Percentiles rank a stretch among this genome's conserved stretches.
phyloP scores from a whole-genome alignment of 2,888 invertebrate genomes.

The Platerodrilus igneus region DNA sequence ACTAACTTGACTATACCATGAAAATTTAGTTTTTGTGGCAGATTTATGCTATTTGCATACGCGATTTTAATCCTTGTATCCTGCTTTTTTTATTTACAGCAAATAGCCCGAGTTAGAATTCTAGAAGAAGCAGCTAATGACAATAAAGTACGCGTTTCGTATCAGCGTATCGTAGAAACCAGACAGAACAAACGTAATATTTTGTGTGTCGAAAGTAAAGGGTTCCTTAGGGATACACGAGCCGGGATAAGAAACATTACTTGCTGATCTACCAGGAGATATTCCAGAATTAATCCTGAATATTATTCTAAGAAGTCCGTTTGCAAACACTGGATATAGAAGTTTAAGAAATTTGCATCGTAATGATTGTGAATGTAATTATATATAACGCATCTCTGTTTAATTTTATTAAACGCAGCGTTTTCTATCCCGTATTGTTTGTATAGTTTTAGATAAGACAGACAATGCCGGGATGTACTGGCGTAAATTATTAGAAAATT shows the following conservation, averaged over 20 bases:
- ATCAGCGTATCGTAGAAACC: constrained; percentile 26
- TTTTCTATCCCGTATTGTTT: constrained; percentile 27
- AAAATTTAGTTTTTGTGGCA: constrained; percentile 28
- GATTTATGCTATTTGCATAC: constrained; percentile 13
- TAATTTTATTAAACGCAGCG: constrained; percentile 24
- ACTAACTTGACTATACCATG: constrained; percentile 32
- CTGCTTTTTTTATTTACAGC: not conserved
- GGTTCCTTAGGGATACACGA: constrained; percentile 38
- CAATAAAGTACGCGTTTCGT: constrained; percentile 26
- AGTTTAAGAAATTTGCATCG: constrained; percentile 48
- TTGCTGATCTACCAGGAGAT: constrained; percentile 46
- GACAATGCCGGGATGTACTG: constrained; percentile 12
- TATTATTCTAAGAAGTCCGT: constrained; percentile 45
- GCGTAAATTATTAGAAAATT: constrained; percentile 18
- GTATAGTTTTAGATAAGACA: constrained; percentile 15
- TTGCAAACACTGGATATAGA: constrained; percentile 45
- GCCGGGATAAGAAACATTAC: constrained; percentile 42
- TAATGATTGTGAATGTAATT: constrained; percentile 46
- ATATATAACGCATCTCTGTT: constrained; percentile 36
- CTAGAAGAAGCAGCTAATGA: constrained; percentile 24
- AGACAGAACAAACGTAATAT: constrained; percentile 40
- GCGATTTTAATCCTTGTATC: not conserved
- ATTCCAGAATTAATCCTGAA: constrained; percentile 46
- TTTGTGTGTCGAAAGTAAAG: constrained; percentile 43
- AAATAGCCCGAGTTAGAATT: constrained; percentile 21